These are phyloP conservation scores for Gyps fulvus DNA, from an alignment of 2,113 vertebrate species.

Conservation along the genomic window DNA sequence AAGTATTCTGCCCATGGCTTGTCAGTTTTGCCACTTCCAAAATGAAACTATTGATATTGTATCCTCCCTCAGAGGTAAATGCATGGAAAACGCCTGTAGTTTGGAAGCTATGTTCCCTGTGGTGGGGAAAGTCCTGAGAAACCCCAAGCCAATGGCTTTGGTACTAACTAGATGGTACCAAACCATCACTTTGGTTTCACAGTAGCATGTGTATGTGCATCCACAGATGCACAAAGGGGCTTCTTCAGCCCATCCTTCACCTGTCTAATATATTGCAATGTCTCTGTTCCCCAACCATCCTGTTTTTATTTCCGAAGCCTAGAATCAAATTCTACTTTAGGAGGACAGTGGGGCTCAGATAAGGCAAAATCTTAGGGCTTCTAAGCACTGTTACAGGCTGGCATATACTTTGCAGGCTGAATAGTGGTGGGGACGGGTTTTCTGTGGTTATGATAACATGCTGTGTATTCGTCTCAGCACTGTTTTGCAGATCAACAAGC, in stretches of 20 bases:
- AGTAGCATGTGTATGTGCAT: background rate
- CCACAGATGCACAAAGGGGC: background rate
- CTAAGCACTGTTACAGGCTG: background rate
- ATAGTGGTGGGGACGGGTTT: background rate
- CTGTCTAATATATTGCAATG: background rate
- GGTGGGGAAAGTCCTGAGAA: background rate
- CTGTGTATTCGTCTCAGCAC: background rate
- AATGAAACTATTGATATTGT: background rate
- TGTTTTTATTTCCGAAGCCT: background rate
- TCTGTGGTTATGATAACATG: background rate
- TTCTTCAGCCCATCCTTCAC: background rate
- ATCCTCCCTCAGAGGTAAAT: background rate
- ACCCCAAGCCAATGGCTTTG: background rate
- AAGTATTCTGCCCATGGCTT: background rate
- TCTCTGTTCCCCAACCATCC: background rate
- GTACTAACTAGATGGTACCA: background rate
- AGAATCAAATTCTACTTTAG: background rate
- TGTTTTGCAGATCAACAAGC: background rate
- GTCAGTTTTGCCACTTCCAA: background rate
- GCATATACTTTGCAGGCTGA: background rate
- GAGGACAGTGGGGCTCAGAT: background rate
- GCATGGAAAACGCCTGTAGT: background rate
- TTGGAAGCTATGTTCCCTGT: background rate
- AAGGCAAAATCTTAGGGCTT: background rate
- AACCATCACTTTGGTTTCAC: background rate